Evolutionary conservation across 64 coral and sea anemone genomes (phyloP), one percentile per base, ranked within the genome.

Genomic region (Astreopora myriophthalma): DNA sequence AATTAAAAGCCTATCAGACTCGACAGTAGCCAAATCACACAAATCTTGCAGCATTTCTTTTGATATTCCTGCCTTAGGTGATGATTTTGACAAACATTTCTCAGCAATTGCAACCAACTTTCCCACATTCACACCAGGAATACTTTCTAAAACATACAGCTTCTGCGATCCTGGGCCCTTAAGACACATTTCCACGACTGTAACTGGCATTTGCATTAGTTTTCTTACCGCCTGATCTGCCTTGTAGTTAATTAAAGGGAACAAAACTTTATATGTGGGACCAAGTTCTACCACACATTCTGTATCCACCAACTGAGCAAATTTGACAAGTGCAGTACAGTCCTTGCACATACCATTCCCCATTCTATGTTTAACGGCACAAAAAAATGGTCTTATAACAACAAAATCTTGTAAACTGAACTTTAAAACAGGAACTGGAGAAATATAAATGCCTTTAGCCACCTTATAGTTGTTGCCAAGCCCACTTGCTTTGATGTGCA

Each of bases 1-100:
- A 51, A 83, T 83, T n/a, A 80, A 78, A 65, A 91, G 77, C 69
- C 58, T 72, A 79, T 91, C 88, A 79, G 88, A 91, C 80, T 91
- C 89, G 40, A 46, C 52, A 82, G 75, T 91, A 69, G 89, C 89
- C 89, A 91, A 91, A 68, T 72, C 39, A 66, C 89, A 57, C 68
- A 73, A 67, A 55, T 91, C 48, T 63, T 73, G 63, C 48, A 89
- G 55, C 73, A 61, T 74, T 77, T 73, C 55, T 88, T 46, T 88
- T 69, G 86, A 55, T 71, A 88, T 57, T 32, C 86, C 85, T 57
- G 74, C 36, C 74, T 88, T 80, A 80, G 46, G 46, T 80, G 26
- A 33, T 80, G 46, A 70, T 70, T 70, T 80, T 58, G 46, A 33
- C 12, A 49, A 58, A 80, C 46, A 51, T 80, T 80, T 49, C 55